Conservation (phyloP, 1,140 invertebrate species). For the Tachypleus tridentatus region DNA sequence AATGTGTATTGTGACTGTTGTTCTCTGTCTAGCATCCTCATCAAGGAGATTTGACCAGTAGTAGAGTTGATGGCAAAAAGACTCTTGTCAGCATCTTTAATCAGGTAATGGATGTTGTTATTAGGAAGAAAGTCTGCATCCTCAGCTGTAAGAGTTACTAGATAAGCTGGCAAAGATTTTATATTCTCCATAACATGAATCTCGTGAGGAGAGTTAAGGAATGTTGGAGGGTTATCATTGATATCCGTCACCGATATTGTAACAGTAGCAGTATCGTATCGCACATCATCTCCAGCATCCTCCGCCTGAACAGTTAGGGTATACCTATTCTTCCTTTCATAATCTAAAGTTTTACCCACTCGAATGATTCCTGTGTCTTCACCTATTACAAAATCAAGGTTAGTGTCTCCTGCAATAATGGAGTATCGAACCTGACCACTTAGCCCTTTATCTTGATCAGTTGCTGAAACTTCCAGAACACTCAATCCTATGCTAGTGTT, state of each 20-base stretch:
- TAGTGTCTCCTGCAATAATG: slow-evolving; percentile 75
- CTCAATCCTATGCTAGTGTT: slow-evolving; percentile 82
- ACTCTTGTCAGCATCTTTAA: slow-evolving; percentile 80
- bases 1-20: slow-evolving; percentile 59
- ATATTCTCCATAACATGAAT: slow-evolving; percentile 69
- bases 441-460: slow-evolving; percentile 74
- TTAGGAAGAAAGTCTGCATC: slow-evolving; percentile 82
- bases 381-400: slow-evolving; percentile 76
- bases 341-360: slow-evolving; percentile 81
- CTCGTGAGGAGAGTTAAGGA: slow-evolving; percentile 77
- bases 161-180: slow-evolving; percentile 7
- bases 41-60: slow-evolving; percentile 69
- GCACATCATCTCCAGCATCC: slow-evolving; percentile 44
- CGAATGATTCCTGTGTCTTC: slow-evolving; percentile 77
- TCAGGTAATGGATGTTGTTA: slow-evolving; percentile 77
- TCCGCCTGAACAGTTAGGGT: slow-evolving; percentile 70
- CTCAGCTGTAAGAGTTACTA: slow-evolving; percentile 57
- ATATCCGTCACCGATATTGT: slow-evolving; percentile 63
- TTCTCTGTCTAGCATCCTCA: slow-evolving; percentile 70
- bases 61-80: slow-evolving; percentile 69
- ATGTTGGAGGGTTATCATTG: slow-evolving; percentile 88
- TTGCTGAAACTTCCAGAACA: slow-evolving; percentile 70
- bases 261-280: slow-evolving; percentile 54
- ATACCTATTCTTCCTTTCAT: slow-evolving; percentile 73
- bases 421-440: slow-evolving; percentile 80